Base-by-base conservation (phyloP, 2,888 invertebrate species). In the Leptarthrus brevirostris region DNA sequence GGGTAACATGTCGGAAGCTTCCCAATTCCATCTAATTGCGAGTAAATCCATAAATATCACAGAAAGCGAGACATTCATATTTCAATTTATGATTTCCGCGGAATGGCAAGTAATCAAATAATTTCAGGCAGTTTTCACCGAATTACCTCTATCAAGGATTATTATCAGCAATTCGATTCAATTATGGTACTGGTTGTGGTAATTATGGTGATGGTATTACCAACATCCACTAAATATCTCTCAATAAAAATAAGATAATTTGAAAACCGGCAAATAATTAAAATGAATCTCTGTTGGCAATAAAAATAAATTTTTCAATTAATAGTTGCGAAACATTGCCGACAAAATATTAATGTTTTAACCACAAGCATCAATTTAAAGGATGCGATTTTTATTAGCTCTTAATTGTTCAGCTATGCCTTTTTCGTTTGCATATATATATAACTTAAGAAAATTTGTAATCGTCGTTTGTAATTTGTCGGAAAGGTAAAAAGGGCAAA, bases 41-140 rank as follows among this genome's bases (percentile, higher is more conserved):
- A 54, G 16, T 56, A 14, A 56, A 56, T 56, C 56, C 12, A 56
- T 56, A 56, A 56, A 56, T 30, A 6, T 30, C 3, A 12, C 40
- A 1, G 40, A 12, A 12, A 40, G 12, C 14, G 56, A 30, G 30
- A 18, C 30, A 30, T 56, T 56, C 10, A 56, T 56, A 30, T 56
- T 40, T 40, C 40, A 8, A 30, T 30, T 54, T 54, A 18, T 30
- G 56, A 56, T 56, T 24, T 54, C n/a, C 26, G 24, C 6, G 54
- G 34, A 30, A 56, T 14, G 12, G 56, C 26, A 54, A 54, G 24
- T 26, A 22, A 54, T 24, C 54, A 14, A 14, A 16, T 56, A 56
- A 56, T 30, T 56, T 5, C 34, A 16, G 20, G 14, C 34, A 14
- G 4, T 26, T 30, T 56, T 18, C 34, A n/a, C 8, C n/a, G 16